phyloP scores from a whole-genome alignment of 2,888 invertebrate species.

The Macropis europaea region DNA sequence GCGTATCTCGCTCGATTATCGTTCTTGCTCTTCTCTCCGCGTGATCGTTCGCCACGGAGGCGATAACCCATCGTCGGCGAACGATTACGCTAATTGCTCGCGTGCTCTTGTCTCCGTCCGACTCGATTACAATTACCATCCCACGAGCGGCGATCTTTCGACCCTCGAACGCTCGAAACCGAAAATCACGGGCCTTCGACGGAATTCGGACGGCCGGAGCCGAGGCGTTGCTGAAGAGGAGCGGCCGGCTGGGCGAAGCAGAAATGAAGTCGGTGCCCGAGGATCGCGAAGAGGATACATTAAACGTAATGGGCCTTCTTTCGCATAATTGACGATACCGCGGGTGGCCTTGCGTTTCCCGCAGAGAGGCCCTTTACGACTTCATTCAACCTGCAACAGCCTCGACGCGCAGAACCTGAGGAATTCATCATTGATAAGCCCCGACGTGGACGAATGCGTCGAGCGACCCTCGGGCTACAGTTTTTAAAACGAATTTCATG shows the following conservation, averaged over 20 bases:
- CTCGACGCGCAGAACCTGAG: neutral
- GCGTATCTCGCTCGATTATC: constrained; percentile 5
- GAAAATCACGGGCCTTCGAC: neutral
- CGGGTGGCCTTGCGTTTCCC: constrained; percentile 72
- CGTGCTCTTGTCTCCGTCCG: constrained; percentile 8
- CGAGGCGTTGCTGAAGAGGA: neutral
- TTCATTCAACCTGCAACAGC: constrained; percentile 65
- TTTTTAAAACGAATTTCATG: too few species aligned
- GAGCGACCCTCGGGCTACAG: too few species aligned
- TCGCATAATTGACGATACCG: constrained; percentile 77
- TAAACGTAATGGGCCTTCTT: constrained; percentile 73
- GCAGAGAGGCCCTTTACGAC: constrained; percentile 69
- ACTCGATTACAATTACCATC: neutral
- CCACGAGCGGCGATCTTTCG: neutral
- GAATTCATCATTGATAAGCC: constrained; percentile 49
- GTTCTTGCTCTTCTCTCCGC: neutral
- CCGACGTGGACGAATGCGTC: neutral
- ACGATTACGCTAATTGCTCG: constrained; percentile 4
- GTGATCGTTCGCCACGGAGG: neutral
- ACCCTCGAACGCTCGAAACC: neutral
- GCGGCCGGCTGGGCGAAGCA: constrained; percentile 4
- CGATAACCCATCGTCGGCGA: neutral
- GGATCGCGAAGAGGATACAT: constrained; percentile 68
- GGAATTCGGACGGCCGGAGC: neutral
- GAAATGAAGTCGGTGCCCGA: constrained; percentile 13